Base-by-base conservation (phyloP, 2,888 invertebrate species). In the Dorcus hopei region DNA sequence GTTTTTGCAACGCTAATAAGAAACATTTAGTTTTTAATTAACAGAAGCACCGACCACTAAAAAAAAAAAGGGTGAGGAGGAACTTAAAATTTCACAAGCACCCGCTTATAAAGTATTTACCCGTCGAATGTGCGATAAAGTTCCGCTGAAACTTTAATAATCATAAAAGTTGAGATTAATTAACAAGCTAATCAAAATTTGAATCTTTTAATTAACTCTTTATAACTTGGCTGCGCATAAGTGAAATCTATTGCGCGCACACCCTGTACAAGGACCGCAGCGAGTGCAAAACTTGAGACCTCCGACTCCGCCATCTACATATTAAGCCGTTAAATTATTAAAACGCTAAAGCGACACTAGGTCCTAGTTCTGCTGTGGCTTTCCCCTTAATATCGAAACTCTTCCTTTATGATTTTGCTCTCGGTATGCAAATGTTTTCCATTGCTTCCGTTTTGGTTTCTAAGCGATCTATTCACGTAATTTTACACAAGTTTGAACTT, bases 111-210 rank as follows among this genome's bases (percentile, higher is more conserved):
- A 9, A 45, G 45, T 45, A 23, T 45, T 45, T 45, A 45, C 16
- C 9, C 45, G 45, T 19, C 39, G 42, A 23, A 39, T 39, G 41
- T 19, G 42, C 16, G 9, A 23, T 23, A 23, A 16, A 39, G 42
- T 40, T n/a, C 6, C n/a, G 42, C 52, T 52, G 26, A 52, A 52
- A 52, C 42, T 52, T 52, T 52, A 42, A 52, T 52, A 40, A 52
- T 40, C 52, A 52, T 52, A 42, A 52, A 52, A 52, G 40, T 52
- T 52, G 42, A 52, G 39, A 52, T 52, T 52, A 52, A 52, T 52
- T 52, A 52, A 52, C 39, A 52, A 16, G 52, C 42, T 52, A 52
- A 52, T 52, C 52, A 41, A 52, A 52, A 52, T 52, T 52, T 52
- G 11, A 52, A 52, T 52, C 52, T 52, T 52, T 52, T 42, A 52